phyloP scores from a whole-genome alignment of 1,140 invertebrate species.

The Ooceraea biroi region DNA sequence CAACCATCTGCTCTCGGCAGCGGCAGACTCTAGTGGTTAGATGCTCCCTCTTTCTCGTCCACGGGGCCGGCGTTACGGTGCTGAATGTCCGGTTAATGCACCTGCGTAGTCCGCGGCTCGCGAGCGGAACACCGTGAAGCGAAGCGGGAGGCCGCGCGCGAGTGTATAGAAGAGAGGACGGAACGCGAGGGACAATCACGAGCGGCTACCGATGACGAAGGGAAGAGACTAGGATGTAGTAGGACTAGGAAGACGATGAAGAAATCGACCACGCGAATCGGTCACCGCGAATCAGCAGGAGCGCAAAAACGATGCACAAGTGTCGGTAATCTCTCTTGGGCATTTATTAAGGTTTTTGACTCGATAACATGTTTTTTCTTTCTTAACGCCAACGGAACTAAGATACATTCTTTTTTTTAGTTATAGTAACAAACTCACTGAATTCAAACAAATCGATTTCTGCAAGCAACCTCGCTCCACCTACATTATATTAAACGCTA shows the following conservation, averaged over 20 bases:
- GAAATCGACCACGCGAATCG: slow-evolving; percentile 56
- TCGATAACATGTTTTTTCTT: too few species aligned
- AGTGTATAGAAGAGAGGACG: slow-evolving; percentile 64
- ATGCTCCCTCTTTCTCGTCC: slow-evolving; percentile 64
- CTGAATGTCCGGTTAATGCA: slow-evolving; percentile 84
- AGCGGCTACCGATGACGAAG: slow-evolving; percentile 64
- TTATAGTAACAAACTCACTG: neutral
- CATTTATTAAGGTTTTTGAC: too few species aligned
- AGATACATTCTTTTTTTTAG: neutral
- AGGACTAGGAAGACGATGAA: slow-evolving; percentile 38
- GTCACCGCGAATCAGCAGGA: slow-evolving; percentile 23
- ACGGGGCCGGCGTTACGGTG: slow-evolving; percentile 80
- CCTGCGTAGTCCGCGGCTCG: slow-evolving; percentile 79
- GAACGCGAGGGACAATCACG: slow-evolving; percentile 69
- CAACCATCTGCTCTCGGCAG: slow-evolving; percentile 71
- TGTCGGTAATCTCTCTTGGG: slow-evolving; percentile 44
- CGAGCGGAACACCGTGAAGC: slow-evolving; percentile 73
- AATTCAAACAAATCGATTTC: neutral
- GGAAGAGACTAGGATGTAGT: slow-evolving; percentile 9
- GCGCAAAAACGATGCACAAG: slow-evolving; percentile 28
- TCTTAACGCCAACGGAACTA: neutral
- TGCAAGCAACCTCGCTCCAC: neutral
- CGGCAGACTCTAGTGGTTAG: slow-evolving; percentile 67
- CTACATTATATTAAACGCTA: neutral
- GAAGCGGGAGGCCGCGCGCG: slow-evolving; percentile 57